Percentiles rank a stretch among this genome's conserved stretches.
These are phyloP conservation scores for Kryptolebias marmoratus DNA, from an alignment of 2,113 vertebrate genomes.

Conservation along the genomic window DNA sequence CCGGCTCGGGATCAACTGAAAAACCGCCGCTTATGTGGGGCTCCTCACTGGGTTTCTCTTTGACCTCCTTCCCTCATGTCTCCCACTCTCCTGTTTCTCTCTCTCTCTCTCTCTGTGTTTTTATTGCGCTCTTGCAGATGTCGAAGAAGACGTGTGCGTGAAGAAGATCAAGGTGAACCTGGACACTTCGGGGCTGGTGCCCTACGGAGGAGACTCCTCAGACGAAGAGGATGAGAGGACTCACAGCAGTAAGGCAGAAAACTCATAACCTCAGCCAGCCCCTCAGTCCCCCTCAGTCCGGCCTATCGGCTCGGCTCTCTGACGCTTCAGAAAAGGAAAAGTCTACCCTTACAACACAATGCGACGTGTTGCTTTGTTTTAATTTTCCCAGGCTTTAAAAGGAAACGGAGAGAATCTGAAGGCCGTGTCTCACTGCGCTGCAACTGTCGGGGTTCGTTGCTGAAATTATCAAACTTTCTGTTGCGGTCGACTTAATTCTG, in stretches of 20 bases:
- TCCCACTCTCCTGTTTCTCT: slow-evolving; percentile 15
- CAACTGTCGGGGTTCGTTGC: too few species aligned
- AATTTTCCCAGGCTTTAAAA: too few species aligned
- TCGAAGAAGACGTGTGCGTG: slow-evolving; percentile 34
- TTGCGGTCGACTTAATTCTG: too few species aligned
- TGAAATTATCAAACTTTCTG: too few species aligned
- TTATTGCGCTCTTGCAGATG: slow-evolving; percentile 60
- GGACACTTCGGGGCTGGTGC: slow-evolving; percentile 76
- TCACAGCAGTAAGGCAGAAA: slow-evolving; percentile 74
- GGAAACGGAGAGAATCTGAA: too few species aligned
- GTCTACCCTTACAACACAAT: slow-evolving; percentile 35
- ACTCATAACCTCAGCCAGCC: slow-evolving; percentile 58
- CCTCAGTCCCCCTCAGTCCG: slow-evolving; percentile 40
- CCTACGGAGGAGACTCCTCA: slow-evolving; percentile 82
- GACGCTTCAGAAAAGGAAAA: slow-evolving; percentile 42
- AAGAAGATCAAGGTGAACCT: slow-evolving; percentile 72
- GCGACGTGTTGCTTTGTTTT: background rate
- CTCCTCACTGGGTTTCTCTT: slow-evolving; percentile 69
- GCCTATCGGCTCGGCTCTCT: slow-evolving; percentile 9
- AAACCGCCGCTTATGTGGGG: slow-evolving; percentile 73
- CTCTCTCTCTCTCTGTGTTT: slow-evolving; percentile 45
- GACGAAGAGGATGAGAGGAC: slow-evolving; percentile 83
- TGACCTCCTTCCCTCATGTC: slow-evolving; percentile 24
- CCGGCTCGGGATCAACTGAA: slow-evolving; percentile 73
- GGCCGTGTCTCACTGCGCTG: too few species aligned